Conservation (phyloP, 2,888 invertebrate species). For the Microctonus brassicae region DNA sequence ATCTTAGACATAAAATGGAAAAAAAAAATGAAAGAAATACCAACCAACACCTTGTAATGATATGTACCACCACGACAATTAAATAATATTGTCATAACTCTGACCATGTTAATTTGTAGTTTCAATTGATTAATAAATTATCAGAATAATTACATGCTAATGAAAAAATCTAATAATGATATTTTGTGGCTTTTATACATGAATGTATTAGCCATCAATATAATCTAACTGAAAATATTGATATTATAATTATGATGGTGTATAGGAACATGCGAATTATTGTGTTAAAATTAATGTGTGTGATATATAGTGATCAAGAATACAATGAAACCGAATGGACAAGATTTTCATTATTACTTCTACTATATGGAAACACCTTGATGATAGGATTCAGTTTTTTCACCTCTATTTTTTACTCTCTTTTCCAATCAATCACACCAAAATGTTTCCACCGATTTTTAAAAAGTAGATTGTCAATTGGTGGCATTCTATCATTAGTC, state of each 20-base stretch:
- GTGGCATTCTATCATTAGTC: not conserved
- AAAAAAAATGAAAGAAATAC: constrained; percentile 57
- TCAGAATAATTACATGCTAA: not conserved
- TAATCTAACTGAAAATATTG: not conserved
- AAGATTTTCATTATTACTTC: constrained; percentile 14
- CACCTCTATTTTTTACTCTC: constrained; percentile 36
- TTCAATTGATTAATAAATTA: not conserved
- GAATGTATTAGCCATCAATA: not conserved
- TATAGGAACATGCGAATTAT: not conserved
- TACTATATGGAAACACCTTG: constrained; percentile 72
- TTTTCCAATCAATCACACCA: constrained; percentile 28
- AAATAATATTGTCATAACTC: not conserved
- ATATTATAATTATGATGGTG: not conserved
- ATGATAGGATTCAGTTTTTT: constrained; percentile 57
- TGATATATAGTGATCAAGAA: constrained; percentile 26
- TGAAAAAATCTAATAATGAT: not conserved
- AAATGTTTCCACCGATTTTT: constrained; percentile 40
- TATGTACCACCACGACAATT: constrained; percentile 55
- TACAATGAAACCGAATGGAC: constrained; percentile 8
- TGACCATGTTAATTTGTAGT: constrained; percentile 9
- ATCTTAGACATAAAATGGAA: constrained; percentile 38
- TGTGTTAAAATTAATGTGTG: not conserved
- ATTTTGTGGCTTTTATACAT: not conserved
- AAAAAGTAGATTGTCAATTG: not conserved
- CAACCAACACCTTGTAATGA: constrained; percentile 65